These are phyloP conservation scores for Gulo gulo DNA, from an alignment of 2,113 vertebrate species.

Conservation along the genomic window DNA sequence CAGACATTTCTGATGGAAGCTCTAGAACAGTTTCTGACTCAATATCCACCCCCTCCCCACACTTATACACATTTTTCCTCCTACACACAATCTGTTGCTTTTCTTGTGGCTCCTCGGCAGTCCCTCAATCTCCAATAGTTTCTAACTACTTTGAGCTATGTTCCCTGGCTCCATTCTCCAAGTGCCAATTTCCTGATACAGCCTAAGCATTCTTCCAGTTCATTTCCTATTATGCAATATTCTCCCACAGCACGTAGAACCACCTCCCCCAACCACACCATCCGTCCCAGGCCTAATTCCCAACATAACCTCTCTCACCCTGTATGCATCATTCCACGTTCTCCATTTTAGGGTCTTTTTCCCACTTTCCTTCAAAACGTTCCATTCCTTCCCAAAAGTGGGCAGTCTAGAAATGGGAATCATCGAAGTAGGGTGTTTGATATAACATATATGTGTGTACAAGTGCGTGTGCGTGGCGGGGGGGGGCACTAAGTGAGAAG, in stretches of 20 bases:
- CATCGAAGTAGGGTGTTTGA: neutral
- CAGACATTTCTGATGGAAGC: constrained; percentile 35
- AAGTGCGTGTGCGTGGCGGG: neutral
- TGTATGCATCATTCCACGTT: neutral
- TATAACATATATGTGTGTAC: neutral
- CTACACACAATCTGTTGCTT: constrained; percentile 67
- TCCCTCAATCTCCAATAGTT: neutral
- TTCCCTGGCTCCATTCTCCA: neutral
- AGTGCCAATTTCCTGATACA: neutral
- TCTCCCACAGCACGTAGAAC: neutral
- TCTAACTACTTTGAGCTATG: neutral
- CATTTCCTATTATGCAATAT: constrained; percentile 42
- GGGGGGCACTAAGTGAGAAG: neutral
- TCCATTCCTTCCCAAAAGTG: neutral
- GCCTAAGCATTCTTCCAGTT: neutral
- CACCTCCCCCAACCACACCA: neutral
- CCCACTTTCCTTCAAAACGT: neutral
- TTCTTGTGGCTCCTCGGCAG: neutral
- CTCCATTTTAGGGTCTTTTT: neutral
- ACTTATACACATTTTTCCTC: constrained; percentile 34
- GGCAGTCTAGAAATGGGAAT: neutral
- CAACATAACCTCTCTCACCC: neutral
- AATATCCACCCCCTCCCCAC: neutral
- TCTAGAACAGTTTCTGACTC: constrained; percentile 60
- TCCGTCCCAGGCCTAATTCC: neutral